Conservation (phyloP, 2,888 invertebrate genomes). For the Cotesia congregata region DNA sequence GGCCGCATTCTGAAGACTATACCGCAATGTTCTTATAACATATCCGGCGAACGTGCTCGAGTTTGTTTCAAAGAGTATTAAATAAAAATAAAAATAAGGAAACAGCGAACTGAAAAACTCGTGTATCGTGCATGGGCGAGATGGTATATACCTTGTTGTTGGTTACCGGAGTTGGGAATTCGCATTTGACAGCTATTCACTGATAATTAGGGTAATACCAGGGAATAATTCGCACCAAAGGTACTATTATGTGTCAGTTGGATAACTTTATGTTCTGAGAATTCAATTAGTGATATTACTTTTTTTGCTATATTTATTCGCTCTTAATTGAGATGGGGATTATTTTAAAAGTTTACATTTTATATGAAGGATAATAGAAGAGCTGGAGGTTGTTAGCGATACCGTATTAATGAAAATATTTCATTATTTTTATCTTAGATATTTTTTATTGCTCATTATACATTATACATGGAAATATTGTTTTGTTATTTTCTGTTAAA, state of each 20-base stretch:
- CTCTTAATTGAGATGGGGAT: background rate
- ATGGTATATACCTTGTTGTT: conserved; percentile 10
- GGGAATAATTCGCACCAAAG: conserved; percentile 7
- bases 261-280: conserved; percentile 23
- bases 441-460: no score
- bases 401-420: background rate
- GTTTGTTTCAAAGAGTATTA: conserved; percentile 15
- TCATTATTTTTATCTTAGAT: background rate
- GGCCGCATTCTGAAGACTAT: conserved; percentile 29
- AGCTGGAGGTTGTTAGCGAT: background rate
- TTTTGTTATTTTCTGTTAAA: no score
- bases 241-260: conserved; percentile 23
- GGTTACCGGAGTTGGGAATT: conserved; percentile 13
- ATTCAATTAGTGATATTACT: conserved; percentile 9
- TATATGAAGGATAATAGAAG: background rate
- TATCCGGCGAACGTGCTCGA: conserved; percentile 25
- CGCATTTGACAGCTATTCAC: conserved; percentile 33
- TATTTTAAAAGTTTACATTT: background rate
- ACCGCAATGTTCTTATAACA: conserved; percentile 25
- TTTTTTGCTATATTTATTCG: conserved; percentile 4
- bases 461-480: no score
- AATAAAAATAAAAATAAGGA: background rate
- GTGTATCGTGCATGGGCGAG: background rate
- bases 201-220: conserved; percentile 30
- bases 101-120: background rate